These are phyloP conservation scores for Falco concolor DNA, from an alignment of 2,797 vertebrate genomes.

Conservation along the genomic window DNA sequence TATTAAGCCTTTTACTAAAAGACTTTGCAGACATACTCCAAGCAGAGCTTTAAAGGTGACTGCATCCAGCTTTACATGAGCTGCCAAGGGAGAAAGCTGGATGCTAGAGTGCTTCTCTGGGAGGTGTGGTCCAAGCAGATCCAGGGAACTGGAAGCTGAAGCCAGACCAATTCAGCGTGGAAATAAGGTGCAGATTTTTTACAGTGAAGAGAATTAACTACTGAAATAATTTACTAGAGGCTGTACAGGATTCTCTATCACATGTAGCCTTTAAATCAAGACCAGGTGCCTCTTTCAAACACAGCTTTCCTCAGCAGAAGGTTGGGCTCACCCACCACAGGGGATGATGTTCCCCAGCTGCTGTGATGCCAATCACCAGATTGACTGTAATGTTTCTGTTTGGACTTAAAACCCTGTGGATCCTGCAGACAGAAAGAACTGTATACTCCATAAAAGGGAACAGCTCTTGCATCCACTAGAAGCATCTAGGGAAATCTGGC, in stretches of 20 bases:
- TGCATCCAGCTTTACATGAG: not conserved
- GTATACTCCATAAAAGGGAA: not conserved
- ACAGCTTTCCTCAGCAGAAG: not conserved
- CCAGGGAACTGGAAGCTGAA: not conserved
- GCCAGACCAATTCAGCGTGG: not conserved
- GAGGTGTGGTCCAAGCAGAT: not conserved
- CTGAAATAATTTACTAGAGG: slow-evolving; percentile 17
- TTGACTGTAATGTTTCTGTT: not conserved
- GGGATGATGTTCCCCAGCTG: not conserved
- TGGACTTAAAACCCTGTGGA: not conserved
- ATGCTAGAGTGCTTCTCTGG: not conserved
- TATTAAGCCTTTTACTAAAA: not conserved
- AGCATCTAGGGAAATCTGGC: not conserved
- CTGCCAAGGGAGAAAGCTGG: not conserved
- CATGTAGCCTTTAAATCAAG: slow-evolving; percentile 1
- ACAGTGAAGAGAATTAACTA: slow-evolving; percentile 19
- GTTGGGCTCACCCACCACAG: not conserved
- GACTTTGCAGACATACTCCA: not conserved
- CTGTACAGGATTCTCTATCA: not conserved
- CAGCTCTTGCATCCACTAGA: not conserved
- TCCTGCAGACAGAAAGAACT: not conserved
- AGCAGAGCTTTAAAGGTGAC: not conserved
- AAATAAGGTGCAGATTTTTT: slow-evolving; percentile 36
- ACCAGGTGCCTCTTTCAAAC: not conserved
- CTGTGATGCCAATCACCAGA: not conserved